Evolutionary conservation across 2,888 invertebrate genomes (phyloP).

Genomic region (Rambutsinella grinnellia): DNA sequence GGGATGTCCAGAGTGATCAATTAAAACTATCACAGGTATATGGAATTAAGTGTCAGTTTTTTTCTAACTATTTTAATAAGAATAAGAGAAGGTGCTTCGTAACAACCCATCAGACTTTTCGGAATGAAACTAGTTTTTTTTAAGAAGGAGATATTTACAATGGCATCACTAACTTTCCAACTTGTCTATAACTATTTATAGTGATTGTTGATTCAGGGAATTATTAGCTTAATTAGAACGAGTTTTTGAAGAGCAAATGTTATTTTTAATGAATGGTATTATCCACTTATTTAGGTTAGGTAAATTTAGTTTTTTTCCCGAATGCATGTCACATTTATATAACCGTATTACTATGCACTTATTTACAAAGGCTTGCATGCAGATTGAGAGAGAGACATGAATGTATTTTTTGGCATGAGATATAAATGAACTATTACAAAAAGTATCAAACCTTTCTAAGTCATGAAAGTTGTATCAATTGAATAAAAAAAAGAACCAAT

Average conservation of each 20-base stretch:
- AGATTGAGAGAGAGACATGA: background rate
- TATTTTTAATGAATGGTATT: too few relatives aligned
- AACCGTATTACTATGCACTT: too few relatives aligned
- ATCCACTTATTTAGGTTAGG: too few relatives aligned
- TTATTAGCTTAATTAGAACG: too few relatives aligned
- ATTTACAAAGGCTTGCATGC: too few relatives aligned
- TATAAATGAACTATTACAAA: slow-evolving; percentile 19
- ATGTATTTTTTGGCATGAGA: background rate
- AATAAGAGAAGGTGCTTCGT: slow-evolving; percentile 31
- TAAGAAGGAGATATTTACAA: too few relatives aligned
- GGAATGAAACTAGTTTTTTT: background rate
- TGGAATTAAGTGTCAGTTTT: background rate
- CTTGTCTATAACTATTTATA: too few relatives aligned
- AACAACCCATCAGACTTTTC: slow-evolving; percentile 13
- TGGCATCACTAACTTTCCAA: too few relatives aligned
- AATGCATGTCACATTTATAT: too few relatives aligned
- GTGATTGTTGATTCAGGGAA: too few relatives aligned
- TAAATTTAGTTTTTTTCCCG: too few relatives aligned
- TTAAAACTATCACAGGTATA: background rate
- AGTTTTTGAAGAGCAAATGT: too few relatives aligned
- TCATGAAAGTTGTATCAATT: slow-evolving; percentile 47
- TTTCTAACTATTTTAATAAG: background rate
- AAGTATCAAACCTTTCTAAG: slow-evolving; percentile 56
- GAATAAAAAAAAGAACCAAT: slow-evolving; percentile 22
- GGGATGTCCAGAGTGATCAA: background rate